Conservation (phyloP, 2,797 vertebrate species). For the Pangasius sanitwongsei region DNA sequence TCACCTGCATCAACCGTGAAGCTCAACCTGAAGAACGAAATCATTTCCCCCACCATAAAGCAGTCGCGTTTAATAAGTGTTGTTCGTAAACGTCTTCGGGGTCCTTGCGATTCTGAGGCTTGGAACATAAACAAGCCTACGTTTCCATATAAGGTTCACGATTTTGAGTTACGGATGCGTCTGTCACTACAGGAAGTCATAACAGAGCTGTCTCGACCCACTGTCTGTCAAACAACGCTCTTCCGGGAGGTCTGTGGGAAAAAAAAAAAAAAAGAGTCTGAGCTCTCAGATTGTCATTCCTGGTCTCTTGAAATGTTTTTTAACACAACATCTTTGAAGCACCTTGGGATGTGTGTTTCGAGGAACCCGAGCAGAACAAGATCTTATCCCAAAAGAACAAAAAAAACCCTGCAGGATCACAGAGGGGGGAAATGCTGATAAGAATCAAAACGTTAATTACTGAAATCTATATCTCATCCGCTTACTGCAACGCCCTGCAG, state of each 20-base stretch:
- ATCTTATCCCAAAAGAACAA: constrained; percentile 63
- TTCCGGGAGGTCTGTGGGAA: not conserved
- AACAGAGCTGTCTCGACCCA: constrained; percentile 4
- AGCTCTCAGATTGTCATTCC: not conserved
- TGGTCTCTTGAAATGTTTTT: not conserved
- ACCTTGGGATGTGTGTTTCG: constrained; percentile 65
- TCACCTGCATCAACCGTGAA: not conserved
- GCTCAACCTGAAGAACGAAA: not conserved
- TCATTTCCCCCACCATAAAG: constrained; percentile 30
- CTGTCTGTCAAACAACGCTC: not conserved
- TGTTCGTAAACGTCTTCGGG: not conserved
- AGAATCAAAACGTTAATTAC: constrained; percentile 74
- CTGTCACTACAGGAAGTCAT: constrained; percentile 74
- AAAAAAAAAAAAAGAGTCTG: too few species aligned
- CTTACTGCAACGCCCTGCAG: constrained; percentile 61
- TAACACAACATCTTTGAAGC: constrained; percentile 15
- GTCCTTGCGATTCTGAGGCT: constrained; percentile 4
- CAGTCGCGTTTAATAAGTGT: not conserved
- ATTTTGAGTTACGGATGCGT: constrained; percentile 66
- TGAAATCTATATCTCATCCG: constrained; percentile 55
- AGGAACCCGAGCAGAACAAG: constrained; percentile 65
- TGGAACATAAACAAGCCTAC: constrained; percentile 72
- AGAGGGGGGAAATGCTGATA: constrained; percentile 76
- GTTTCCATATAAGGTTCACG: constrained; percentile 73
- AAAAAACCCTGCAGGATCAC: constrained; percentile 61